phyloP scores from a whole-genome alignment of 2,797 vertebrate species.

The Tenualosa thibaudeaui region DNA sequence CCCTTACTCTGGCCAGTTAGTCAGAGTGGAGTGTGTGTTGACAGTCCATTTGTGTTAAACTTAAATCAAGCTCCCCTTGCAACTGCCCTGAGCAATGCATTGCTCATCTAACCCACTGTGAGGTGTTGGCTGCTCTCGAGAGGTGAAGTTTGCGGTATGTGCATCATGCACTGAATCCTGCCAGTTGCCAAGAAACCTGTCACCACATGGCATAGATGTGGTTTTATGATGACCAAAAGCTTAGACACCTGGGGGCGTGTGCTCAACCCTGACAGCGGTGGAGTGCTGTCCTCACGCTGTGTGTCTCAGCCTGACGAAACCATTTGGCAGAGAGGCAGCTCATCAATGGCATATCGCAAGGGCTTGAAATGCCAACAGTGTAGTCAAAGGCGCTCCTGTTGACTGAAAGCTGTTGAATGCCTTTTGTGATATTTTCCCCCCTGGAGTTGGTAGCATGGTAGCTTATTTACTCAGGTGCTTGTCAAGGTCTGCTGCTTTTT shows the following conservation, averaged over 20 bases:
- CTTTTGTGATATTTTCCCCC: background rate
- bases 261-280: background rate
- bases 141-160: background rate
- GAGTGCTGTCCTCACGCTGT: background rate
- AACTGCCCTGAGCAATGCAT: background rate
- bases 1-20: background rate
- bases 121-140: background rate
- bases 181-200: background rate
- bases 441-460: background rate
- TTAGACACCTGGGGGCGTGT: background rate
- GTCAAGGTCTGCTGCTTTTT: slow-evolving; percentile 21
- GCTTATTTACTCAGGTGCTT: background rate
- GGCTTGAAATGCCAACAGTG: background rate
- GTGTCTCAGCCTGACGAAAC: background rate
- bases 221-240: background rate
- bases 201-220: background rate
- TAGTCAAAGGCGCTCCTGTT: background rate
- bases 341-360: background rate
- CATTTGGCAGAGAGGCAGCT: background rate
- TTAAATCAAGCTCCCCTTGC: background rate
- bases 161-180: background rate
- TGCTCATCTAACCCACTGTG: background rate
- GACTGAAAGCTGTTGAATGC: background rate
- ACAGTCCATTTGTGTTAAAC: slow-evolving; percentile 7
- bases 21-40: background rate